Percentiles rank a stretch among this genome's conserved stretches.
phyloP scores from a whole-genome alignment of 2,113 vertebrate species.

The Romanogobio albipinnatus region DNA sequence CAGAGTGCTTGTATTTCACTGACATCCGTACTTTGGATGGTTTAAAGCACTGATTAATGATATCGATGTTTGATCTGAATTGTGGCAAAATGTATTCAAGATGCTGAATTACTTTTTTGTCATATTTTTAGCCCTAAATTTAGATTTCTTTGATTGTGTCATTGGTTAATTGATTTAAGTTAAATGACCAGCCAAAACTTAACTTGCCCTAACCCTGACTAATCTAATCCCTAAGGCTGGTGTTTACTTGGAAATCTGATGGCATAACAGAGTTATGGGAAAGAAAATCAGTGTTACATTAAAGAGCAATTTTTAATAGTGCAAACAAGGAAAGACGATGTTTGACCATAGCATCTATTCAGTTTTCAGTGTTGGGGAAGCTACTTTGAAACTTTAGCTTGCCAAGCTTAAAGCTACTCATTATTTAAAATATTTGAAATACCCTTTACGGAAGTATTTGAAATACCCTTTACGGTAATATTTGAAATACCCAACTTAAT shows the following conservation, averaged over 20 bases:
- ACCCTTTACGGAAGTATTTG: no score
- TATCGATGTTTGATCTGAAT: slow-evolving; percentile 22
- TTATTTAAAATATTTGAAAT: no score
- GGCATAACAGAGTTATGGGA: not conserved
- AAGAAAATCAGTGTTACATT: not conserved
- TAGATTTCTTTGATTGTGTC: slow-evolving; percentile 8
- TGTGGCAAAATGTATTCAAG: slow-evolving; percentile 14
- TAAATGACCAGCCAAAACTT: not conserved
- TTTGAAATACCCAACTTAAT: no score
- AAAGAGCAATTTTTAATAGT: not conserved
- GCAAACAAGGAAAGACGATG: no score
- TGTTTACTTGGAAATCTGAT: not conserved
- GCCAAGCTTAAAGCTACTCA: not conserved
- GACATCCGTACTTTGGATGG: not conserved
- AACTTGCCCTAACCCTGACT: not conserved
- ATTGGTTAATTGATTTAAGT: not conserved
- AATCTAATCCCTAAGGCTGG: not conserved
- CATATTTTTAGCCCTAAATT: not conserved
- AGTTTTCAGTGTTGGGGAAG: not conserved
- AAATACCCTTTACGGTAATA: no score
- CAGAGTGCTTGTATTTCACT: slow-evolving; percentile 1
- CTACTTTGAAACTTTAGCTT: not conserved
- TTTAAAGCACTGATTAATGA: slow-evolving; percentile 11
- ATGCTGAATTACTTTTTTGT: not conserved
- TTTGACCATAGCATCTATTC: no score